These are phyloP conservation scores for Agrilus planipennis DNA, from an alignment of 1,140 invertebrate species.

Conservation along the genomic window DNA sequence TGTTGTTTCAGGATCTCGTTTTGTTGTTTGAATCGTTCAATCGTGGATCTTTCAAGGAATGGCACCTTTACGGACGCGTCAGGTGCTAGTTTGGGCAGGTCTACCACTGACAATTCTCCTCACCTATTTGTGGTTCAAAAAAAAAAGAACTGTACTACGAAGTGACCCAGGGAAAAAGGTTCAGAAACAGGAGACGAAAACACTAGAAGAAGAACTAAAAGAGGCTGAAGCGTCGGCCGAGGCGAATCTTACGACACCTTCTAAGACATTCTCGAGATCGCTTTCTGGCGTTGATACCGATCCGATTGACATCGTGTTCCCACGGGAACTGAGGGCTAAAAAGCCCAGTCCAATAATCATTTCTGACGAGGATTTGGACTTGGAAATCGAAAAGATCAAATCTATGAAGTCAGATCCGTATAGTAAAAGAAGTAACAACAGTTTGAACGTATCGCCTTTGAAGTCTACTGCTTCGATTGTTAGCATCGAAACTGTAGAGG, in stretches of 20 bases:
- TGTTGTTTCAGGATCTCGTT: conserved; percentile 24
- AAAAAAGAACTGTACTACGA: conserved; percentile 37
- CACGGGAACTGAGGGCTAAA: conserved; percentile 38
- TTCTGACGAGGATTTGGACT: conserved; percentile 46
- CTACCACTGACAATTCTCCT: conserved; percentile 46
- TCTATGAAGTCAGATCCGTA: conserved; percentile 21
- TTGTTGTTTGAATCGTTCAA: conserved; percentile 23
- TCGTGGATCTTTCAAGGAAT: conserved; percentile 32
- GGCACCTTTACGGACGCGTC: conserved; percentile 35
- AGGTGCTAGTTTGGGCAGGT: conserved; percentile 46
- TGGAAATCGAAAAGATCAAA: conserved; percentile 45
- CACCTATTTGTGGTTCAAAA: conserved; percentile 51
- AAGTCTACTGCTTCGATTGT: too few relatives aligned
- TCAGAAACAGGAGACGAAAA: conserved; percentile 33
- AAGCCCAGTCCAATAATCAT: conserved; percentile 41
- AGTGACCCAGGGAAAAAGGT: conserved; percentile 31
- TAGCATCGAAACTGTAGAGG: too few relatives aligned
- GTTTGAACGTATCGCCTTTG: too few relatives aligned
- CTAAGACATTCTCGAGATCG: conserved; percentile 17
- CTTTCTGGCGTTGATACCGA: conserved; percentile 39
- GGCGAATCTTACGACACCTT: conserved; percentile 4
- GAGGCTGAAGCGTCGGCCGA: conserved; percentile 3
- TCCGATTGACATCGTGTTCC: conserved; percentile 46
- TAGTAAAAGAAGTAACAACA: too few relatives aligned
- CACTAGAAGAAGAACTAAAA: conserved; percentile 5